Conservation (phyloP, 2,113 vertebrate genomes). For the Eira barbara region DNA sequence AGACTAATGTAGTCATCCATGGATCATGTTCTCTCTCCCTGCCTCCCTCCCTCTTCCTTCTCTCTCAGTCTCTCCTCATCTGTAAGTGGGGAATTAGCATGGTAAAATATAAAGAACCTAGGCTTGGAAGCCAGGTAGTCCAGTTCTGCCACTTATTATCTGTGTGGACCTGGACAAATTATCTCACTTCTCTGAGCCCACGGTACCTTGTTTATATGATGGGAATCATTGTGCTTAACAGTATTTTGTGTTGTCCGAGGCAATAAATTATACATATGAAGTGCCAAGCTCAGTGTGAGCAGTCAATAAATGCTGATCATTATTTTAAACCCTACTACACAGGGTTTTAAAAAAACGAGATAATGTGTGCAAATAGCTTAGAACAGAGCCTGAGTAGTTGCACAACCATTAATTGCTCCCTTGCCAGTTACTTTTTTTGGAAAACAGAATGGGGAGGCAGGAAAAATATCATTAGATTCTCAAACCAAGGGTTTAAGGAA, state of each 20-base stretch:
- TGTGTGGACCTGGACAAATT: not conserved
- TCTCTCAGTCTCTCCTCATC: not conserved
- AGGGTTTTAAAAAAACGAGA: not conserved
- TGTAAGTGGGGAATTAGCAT: slow-evolving; percentile 2
- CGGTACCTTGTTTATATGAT: not conserved
- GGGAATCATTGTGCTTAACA: not conserved
- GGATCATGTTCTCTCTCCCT: not conserved
- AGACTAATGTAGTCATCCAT: not conserved
- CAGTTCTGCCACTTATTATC: not conserved
- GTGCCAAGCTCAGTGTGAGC: not conserved
- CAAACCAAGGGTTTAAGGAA: not conserved
- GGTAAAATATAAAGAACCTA: not conserved
- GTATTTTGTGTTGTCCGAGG: not conserved
- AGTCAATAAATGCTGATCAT: slow-evolving; percentile 24
- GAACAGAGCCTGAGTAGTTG: not conserved
- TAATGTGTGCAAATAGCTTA: not conserved
- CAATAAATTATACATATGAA: not conserved
- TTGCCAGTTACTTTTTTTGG: not conserved
- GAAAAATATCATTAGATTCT: not conserved
- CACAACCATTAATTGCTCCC: not conserved
- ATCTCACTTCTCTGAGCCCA: not conserved
- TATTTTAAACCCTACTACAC: not conserved
- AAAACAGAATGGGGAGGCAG: not conserved
- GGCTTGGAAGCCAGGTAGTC: not conserved
- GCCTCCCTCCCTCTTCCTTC: not conserved